These are phyloP conservation scores for Dascyllus trimaculatus DNA, from an alignment of 2,113 vertebrate genomes.

Conservation along the genomic window DNA sequence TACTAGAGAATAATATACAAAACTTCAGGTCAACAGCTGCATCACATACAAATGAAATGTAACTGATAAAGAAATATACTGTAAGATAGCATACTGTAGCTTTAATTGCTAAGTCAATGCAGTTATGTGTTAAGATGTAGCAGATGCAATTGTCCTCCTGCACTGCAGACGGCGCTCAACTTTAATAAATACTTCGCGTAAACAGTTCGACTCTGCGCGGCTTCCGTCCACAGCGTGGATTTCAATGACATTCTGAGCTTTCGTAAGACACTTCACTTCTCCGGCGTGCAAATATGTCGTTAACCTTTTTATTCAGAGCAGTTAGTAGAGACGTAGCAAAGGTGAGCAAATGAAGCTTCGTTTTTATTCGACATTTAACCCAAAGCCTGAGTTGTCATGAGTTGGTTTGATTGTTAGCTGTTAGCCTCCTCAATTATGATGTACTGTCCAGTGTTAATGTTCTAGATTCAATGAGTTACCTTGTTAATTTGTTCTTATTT, in stretches of 20 bases:
- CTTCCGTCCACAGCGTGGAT: constrained; percentile 61
- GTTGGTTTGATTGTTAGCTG: neutral
- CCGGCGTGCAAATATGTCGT: constrained; percentile 51
- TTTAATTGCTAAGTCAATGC: too few species aligned
- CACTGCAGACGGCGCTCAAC: constrained; percentile 42
- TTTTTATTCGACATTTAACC: neutral
- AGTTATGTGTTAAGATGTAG: too few species aligned
- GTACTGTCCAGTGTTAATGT: neutral
- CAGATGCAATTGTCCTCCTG: constrained; percentile 44
- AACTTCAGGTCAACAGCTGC: too few species aligned
- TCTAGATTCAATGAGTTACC: neutral
- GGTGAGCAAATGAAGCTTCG: constrained; percentile 39
- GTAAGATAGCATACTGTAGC: too few species aligned
- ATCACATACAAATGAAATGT: too few species aligned
- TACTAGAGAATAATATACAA: too few species aligned
- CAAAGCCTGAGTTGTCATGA: neutral
- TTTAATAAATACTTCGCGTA: accelerated
- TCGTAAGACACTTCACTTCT: constrained; percentile 1
- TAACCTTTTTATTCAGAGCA: constrained; percentile 55
- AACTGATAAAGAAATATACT: too few species aligned
- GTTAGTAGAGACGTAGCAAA: constrained; percentile 52
- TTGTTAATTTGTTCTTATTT: neutral
- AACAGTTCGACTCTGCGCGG: constrained; percentile 8
- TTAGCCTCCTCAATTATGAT: neutral
- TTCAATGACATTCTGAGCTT: constrained; percentile 74